Percentiles rank a stretch among this genome's conserved stretches.
These are phyloP conservation scores for Caenorhabditis sp. DNA, from an alignment of 2,888 invertebrate species.

Conservation along the genomic window DNA sequence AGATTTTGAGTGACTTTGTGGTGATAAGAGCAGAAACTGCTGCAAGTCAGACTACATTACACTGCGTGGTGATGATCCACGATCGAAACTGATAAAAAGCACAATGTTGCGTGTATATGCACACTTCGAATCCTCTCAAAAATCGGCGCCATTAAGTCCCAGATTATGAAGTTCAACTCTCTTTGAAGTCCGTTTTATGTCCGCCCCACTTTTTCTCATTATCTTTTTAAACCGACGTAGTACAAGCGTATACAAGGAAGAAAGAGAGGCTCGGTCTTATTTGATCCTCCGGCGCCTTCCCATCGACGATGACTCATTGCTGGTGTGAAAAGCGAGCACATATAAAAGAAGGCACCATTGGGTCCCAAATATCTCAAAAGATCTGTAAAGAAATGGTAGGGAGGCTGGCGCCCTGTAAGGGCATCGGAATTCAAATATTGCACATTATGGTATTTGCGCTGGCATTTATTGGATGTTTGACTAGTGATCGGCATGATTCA, in stretches of 20 bases:
- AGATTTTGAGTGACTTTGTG: too few species aligned
- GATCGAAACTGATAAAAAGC: conserved; percentile 21
- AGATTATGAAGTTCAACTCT: conserved; percentile 5
- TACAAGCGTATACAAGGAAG: not conserved
- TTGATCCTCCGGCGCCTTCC: conserved; percentile 24
- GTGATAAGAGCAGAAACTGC: conserved; percentile 18
- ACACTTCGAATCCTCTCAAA: conserved; percentile 24
- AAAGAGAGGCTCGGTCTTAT: not conserved
- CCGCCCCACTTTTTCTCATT: not conserved
- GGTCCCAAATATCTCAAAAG: conserved; percentile 11
- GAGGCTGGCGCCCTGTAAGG: not conserved
- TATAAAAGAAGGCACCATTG: not conserved
- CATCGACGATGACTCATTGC: conserved; percentile 36
- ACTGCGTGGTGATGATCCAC: conserved; percentile 4
- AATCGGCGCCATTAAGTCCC: conserved; percentile 18
- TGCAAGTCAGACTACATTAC: not conserved
- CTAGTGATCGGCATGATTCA: conserved; percentile 42
- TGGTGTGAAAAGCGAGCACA: conserved; percentile 18
- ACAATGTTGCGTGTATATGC: conserved; percentile 1
- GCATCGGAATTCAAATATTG: conserved; percentile 32
- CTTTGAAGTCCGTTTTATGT: conserved; percentile 6
- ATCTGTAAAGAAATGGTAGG: conserved; percentile 17
- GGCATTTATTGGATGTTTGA: conserved; percentile 42
- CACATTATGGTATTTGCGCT: conserved; percentile 37
- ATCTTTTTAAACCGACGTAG: too few species aligned